Percentiles rank a stretch among this genome's conserved stretches.
Conservation (phyloP, 2,797 vertebrate species). For the Helicolenus hilgendorfi region DNA sequence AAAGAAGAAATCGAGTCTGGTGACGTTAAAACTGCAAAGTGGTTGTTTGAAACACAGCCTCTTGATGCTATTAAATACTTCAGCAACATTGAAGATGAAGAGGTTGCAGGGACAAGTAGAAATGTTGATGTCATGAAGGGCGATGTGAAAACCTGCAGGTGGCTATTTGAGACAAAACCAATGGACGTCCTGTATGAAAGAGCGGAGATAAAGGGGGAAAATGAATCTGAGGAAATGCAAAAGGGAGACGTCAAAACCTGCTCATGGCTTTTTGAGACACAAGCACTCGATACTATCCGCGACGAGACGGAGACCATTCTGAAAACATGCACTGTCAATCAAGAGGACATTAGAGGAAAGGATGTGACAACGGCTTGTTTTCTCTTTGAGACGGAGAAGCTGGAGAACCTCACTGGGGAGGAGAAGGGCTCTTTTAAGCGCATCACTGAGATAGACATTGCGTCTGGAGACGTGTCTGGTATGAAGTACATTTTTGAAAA, state of each 20-base stretch:
- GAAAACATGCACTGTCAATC: slow-evolving; percentile 89
- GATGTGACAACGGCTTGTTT: slow-evolving; percentile 93
- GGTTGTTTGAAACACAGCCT: slow-evolving; percentile 97
- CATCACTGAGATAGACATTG: slow-evolving; percentile 92
- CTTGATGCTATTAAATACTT: slow-evolving; percentile 95
- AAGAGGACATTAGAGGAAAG: slow-evolving; percentile 93
- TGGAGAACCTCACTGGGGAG: slow-evolving; percentile 91
- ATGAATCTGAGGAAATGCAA: slow-evolving; percentile 84
- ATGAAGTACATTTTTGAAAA: slow-evolving; percentile 96
- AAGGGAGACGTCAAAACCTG: slow-evolving; percentile 95
- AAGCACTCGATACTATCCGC: slow-evolving; percentile 92
- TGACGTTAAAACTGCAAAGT: slow-evolving; percentile 96
- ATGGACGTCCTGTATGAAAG: slow-evolving; percentile 94
- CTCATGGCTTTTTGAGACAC: slow-evolving; percentile 96
- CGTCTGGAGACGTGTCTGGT: slow-evolving; percentile 93
- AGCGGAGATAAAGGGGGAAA: slow-evolving; percentile 76
- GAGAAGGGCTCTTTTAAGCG: slow-evolving; percentile 88
- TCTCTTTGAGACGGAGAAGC: slow-evolving; percentile 95
- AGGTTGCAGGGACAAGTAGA: slow-evolving; percentile 73
- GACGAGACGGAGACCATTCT: slow-evolving; percentile 89
- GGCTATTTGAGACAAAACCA: slow-evolving; percentile 97
- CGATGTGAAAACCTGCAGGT: slow-evolving; percentile 95
- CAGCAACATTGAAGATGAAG: slow-evolving; percentile 92
- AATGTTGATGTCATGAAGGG: slow-evolving; percentile 91
- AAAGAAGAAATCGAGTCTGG: slow-evolving; percentile 95